phyloP scores from a whole-genome alignment of 2,797 vertebrate genomes.

The Karalla daura region DNA sequence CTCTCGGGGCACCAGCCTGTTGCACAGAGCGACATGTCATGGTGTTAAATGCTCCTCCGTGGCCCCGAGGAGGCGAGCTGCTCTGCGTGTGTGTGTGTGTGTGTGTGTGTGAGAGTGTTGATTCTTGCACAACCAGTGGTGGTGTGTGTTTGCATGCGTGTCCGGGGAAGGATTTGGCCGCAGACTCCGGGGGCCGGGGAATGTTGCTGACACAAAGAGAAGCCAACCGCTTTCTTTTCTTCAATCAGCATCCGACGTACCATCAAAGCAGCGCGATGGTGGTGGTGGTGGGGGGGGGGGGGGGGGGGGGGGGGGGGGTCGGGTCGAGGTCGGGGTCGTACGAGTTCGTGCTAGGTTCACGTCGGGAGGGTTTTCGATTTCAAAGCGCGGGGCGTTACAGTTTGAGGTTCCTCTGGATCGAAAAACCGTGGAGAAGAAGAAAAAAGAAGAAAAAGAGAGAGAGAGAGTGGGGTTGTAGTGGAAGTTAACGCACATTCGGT shows the following conservation, averaged over 20 bases:
- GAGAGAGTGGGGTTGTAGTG: too few relatives aligned
- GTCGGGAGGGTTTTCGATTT: too few relatives aligned
- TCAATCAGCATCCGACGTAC: constrained; percentile 68
- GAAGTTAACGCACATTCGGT: too few relatives aligned
- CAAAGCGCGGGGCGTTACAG: too few relatives aligned
- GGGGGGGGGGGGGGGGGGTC: too few relatives aligned
- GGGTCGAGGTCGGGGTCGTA: too few relatives aligned
- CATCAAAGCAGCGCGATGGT: constrained; percentile 72
- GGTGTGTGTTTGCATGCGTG: constrained; percentile 36
- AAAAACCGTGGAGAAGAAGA: too few relatives aligned
- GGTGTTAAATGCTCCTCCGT: constrained; percentile 31
- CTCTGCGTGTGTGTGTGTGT: constrained; percentile 34
- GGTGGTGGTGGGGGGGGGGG: constrained; percentile 25
- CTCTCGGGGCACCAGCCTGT: constrained; percentile 31
- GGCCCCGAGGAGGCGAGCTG: constrained; percentile 31
- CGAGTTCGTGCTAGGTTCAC: constrained; percentile 56
- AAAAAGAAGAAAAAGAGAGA: too few relatives aligned
- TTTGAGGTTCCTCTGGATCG: too few relatives aligned
- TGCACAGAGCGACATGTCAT: constrained; percentile 47
- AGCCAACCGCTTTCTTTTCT: constrained; percentile 55
- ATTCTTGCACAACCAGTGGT: constrained; percentile 27
- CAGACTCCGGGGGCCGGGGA: constrained; percentile 47
- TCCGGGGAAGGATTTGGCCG: constrained; percentile 55
- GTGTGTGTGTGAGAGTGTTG: constrained; percentile 28
- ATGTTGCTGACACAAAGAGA: constrained; percentile 75